phyloP scores from a whole-genome alignment of 2,797 vertebrate genomes.

The Valencia hispanica region DNA sequence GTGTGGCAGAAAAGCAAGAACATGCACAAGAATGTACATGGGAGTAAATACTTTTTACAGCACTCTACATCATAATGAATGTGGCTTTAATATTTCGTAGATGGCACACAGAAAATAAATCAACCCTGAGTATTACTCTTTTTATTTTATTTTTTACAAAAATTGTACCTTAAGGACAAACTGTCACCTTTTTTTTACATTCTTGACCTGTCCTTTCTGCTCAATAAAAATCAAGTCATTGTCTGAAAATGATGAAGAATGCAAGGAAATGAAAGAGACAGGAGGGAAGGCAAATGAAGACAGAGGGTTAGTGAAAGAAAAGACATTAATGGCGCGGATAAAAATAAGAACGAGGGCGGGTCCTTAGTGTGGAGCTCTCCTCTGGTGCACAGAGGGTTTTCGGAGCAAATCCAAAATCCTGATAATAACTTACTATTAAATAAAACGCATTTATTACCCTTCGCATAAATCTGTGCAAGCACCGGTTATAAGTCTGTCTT shows the following conservation, averaged over 20 bases:
- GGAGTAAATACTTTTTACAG: too few species aligned
- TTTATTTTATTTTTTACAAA: not conserved
- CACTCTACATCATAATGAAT: not conserved
- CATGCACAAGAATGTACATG: too few species aligned
- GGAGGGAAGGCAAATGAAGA: constrained; percentile 8
- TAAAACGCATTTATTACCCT: not conserved
- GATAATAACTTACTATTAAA: constrained; percentile 46
- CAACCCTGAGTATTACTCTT: not conserved
- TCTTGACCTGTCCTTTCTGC: not conserved
- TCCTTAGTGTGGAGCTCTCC: constrained; percentile 64
- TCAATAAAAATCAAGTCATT: constrained; percentile 16
- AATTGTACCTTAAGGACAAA: not conserved
- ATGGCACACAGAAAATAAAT: not conserved
- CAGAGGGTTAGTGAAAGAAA: constrained; percentile 46
- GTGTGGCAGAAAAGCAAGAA: too few species aligned
- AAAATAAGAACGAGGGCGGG: constrained; percentile 79
- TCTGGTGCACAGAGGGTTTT: constrained; percentile 42
- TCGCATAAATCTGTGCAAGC: not conserved
- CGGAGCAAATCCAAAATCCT: constrained; percentile 33
- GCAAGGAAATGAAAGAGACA: not conserved
- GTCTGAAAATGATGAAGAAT: not conserved
- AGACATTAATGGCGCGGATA: constrained; percentile 66
- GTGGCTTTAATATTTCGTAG: not conserved
- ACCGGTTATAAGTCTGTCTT: not conserved
- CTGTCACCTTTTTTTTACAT: not conserved